Evolutionary conservation across 2,888 invertebrate species (phyloP).

Genomic region (Micoletzkya japonica): DNA sequence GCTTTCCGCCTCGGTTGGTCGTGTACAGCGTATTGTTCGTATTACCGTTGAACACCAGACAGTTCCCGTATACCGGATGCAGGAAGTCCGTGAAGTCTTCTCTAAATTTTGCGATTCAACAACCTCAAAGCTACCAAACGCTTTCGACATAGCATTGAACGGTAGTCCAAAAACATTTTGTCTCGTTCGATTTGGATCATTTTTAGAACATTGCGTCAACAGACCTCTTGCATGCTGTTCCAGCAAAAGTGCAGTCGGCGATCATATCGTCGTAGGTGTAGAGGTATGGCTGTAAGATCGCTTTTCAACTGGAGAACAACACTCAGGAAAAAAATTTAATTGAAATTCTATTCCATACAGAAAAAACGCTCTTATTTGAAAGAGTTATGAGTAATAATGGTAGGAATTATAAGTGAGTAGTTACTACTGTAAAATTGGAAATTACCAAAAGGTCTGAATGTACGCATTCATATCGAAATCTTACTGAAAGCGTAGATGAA

Average conservation of each 20-base stretch:
- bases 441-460: no score
- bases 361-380: no score
- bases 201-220: neutral
- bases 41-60: neutral
- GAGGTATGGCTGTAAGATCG: neutral
- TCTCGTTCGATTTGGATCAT: neutral
- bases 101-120: neutral
- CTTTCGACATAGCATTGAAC: no score
- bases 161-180: neutral
- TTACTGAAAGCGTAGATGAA: neutral
- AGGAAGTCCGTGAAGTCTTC: neutral
- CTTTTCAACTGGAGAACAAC: no score
- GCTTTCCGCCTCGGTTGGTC: neutral
- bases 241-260: neutral
- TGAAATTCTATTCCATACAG: no score
- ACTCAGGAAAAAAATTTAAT: no score
- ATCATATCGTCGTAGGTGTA: conserved; percentile 5
- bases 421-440: no score
- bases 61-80: neutral
- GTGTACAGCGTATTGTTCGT: neutral
- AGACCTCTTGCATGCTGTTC: neutral
- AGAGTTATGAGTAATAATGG: neutral
- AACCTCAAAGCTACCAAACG: no score
- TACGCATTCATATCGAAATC: neutral
- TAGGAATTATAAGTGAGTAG: neutral